These are phyloP conservation scores for Miltochrista miniata DNA, from an alignment of 2,888 invertebrate species.

Conservation along the genomic window DNA sequence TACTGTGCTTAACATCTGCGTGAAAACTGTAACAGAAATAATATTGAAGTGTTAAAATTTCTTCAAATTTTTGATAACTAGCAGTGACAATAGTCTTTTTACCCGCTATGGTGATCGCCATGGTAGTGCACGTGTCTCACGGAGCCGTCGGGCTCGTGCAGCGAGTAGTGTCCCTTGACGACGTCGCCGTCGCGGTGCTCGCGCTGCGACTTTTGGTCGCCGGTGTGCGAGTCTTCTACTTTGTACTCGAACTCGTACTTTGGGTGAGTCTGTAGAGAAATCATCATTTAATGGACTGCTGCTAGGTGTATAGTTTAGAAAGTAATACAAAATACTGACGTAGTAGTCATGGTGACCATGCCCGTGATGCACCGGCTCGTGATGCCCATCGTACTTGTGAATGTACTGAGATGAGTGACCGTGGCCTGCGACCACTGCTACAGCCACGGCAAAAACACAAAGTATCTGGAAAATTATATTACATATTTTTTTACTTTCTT, in stretches of 20 bases:
- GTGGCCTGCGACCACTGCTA: slow-evolving; percentile 13
- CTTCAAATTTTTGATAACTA: too few species aligned
- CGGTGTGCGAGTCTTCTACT: slow-evolving; percentile 71
- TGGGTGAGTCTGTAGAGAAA: slow-evolving; percentile 14
- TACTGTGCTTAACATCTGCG: slow-evolving; percentile 51
- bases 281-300: not conserved
- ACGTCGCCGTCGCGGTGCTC: slow-evolving; percentile 39
- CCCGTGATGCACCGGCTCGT: slow-evolving; percentile 47
- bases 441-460: slow-evolving; percentile 14
- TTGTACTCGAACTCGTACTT: slow-evolving; percentile 44
- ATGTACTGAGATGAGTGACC: slow-evolving; percentile 36
- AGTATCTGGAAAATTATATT: slow-evolving; percentile 13
- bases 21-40: slow-evolving; percentile 48
- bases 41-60: not conserved
- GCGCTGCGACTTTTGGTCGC: slow-evolving; percentile 77
- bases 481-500: not conserved
- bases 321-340: slow-evolving; percentile 8
- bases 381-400: slow-evolving; percentile 57
- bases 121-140: slow-evolving; percentile 77
- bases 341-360: slow-evolving; percentile 40
- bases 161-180: slow-evolving; percentile 20
- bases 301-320: too few species aligned
- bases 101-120: slow-evolving; percentile 74
- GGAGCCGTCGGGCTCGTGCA: slow-evolving; percentile 78
- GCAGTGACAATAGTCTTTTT: slow-evolving; percentile 15